Conservation (phyloP, 2,888 invertebrate species). For the Melikaiella ostensackeni region DNA sequence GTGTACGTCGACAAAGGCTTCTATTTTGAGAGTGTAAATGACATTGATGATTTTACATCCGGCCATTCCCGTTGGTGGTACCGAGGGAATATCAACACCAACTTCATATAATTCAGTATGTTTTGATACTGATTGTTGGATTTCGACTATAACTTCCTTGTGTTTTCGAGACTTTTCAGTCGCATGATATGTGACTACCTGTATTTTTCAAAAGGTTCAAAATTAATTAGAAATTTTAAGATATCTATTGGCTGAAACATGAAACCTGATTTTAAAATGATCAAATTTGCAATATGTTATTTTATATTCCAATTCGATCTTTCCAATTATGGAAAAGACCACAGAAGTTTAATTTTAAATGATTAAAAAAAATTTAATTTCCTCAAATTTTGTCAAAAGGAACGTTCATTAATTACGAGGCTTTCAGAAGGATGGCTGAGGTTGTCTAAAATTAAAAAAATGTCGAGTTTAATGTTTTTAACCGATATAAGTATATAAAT, state of each 20-base stretch:
- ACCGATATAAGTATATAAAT: not conserved
- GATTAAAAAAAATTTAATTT: not conserved
- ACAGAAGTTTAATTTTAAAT: constrained; percentile 17
- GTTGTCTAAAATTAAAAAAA: no score
- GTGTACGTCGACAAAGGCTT: constrained; percentile 66
- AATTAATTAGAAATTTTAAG: not conserved
- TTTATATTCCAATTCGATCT: no score
- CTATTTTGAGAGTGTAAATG: constrained; percentile 71
- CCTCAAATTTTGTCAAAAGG: not conserved
- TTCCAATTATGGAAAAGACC: not conserved
- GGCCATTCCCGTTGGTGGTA: constrained; percentile 72
- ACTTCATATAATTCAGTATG: constrained; percentile 58
- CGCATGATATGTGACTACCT: constrained; percentile 68
- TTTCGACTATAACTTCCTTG: constrained; percentile 70
- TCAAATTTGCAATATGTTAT: no score
- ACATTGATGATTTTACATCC: constrained; percentile 73
- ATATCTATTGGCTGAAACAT: not conserved
- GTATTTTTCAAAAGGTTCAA: not conserved
- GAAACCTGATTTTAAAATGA: no score
- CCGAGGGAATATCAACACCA: constrained; percentile 69
- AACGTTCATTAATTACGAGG: no score
- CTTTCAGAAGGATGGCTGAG: no score
- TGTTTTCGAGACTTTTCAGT: constrained; percentile 67
- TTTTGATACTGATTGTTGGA: constrained; percentile 63
- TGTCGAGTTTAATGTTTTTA: not conserved